These are phyloP conservation scores for Epinephelus malabaricus DNA, from an alignment of 2,797 vertebrate species.

Conservation along the genomic window DNA sequence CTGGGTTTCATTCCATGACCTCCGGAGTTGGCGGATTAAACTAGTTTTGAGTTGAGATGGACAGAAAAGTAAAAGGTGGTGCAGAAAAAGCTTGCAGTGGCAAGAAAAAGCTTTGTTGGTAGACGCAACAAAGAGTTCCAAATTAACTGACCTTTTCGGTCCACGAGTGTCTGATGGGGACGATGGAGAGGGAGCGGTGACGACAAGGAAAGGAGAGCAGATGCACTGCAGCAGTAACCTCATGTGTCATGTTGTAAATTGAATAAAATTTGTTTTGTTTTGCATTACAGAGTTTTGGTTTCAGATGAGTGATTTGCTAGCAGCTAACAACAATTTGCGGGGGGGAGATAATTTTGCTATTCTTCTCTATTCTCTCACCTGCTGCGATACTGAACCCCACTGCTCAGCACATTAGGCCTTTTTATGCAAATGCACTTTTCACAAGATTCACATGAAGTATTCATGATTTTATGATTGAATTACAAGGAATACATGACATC, in stretches of 20 bases:
- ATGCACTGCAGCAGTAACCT: conserved; percentile 30
- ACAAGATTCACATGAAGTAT: conserved; percentile 42
- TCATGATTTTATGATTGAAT: conserved; percentile 52
- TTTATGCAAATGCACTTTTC: conserved; percentile 48
- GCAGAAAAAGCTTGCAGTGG: conserved; percentile 45
- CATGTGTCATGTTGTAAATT: conserved; percentile 19
- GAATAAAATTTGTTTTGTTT: not conserved
- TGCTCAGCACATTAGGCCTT: conserved; percentile 16
- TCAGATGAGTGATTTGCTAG: conserved; percentile 18
- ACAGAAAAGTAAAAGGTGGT: conserved; percentile 35
- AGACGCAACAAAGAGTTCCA: conserved; percentile 55
- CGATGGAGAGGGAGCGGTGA: not conserved
- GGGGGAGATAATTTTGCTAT: conserved; percentile 9
- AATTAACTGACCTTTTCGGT: conserved; percentile 66
- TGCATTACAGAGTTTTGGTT: conserved; percentile 2
- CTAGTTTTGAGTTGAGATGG: conserved; percentile 52
- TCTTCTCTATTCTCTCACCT: conserved; percentile 15
- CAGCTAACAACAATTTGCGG: conserved; percentile 19
- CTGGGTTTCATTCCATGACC: conserved; percentile 43
- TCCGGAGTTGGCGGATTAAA: conserved; percentile 57
- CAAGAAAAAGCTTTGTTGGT: conserved; percentile 58
- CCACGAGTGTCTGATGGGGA: conserved; percentile 42
- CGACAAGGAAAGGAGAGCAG: conserved; percentile 24
- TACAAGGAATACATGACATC: conserved; percentile 52
- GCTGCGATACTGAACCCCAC: conserved; percentile 26